Conservation (phyloP, 2,888 invertebrate species). For the Ptychoptera contaminata region DNA sequence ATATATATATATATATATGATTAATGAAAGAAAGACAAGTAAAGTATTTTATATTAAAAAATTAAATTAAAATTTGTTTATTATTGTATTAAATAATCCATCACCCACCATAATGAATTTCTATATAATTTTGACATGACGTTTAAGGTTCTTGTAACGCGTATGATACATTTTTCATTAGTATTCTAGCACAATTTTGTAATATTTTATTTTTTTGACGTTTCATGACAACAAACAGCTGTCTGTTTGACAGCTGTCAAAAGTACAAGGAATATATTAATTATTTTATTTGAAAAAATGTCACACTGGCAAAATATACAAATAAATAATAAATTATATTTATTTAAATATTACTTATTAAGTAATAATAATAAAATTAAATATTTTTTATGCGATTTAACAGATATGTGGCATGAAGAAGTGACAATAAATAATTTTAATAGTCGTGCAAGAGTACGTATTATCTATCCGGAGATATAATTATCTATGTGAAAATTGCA, state of each 20-base stretch:
- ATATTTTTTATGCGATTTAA: constrained; percentile 15
- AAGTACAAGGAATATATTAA: background rate
- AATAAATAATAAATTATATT: background rate
- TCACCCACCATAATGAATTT: no score
- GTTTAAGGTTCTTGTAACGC: no score
- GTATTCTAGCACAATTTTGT: background rate
- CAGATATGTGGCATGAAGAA: constrained; percentile 8
- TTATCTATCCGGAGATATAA: background rate
- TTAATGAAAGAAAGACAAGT: no score
- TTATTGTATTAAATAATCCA: no score
- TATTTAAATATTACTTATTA: constrained; percentile 3
- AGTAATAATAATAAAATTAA: constrained; percentile 4
- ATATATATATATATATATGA: no score
- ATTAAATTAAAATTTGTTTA: no score
- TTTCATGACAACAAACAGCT: background rate
- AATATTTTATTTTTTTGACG: no score
- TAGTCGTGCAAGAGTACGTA: constrained; percentile 3
- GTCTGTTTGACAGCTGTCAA: no score
- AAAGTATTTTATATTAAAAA: no score
- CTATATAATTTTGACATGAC: no score
- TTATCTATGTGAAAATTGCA: background rate
- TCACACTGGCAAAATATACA: background rate
- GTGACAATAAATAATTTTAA: constrained; percentile 7
- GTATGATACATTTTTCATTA: no score
- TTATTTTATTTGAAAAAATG: background rate